Evolutionary conservation across 2,888 invertebrate genomes (phyloP).

Genomic region (Cryptus viduatorius): DNA sequence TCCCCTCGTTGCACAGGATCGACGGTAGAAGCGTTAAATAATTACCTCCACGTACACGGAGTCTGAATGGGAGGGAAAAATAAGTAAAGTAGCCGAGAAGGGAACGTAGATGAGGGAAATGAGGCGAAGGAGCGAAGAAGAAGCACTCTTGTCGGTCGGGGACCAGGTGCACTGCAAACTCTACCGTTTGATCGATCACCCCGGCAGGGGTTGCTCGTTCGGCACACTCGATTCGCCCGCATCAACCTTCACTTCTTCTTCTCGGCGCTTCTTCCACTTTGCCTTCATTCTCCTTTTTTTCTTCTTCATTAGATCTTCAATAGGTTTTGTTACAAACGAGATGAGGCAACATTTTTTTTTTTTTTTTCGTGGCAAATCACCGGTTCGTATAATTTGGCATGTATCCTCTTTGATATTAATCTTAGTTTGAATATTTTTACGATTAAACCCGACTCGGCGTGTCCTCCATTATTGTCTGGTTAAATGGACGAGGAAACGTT

Average conservation of each 20-base stretch:
- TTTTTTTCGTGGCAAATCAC: background rate
- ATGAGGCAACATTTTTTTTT: slow-evolving; percentile 19
- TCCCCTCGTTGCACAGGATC: background rate
- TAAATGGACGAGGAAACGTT: slow-evolving; percentile 18
- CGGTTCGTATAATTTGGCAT: background rate
- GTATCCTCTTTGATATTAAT: background rate
- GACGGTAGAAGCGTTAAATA: slow-evolving; percentile 24
- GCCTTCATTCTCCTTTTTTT: slow-evolving; percentile 19
- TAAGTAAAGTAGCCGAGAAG: slow-evolving; percentile 26
- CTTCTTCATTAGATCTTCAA: slow-evolving; percentile 22
- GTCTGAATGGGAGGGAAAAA: slow-evolving; percentile 3
- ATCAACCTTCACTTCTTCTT: slow-evolving; percentile 37
- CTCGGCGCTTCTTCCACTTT: slow-evolving; percentile 16
- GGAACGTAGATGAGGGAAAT: slow-evolving; percentile 19
- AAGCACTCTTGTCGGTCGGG: slow-evolving; percentile 45
- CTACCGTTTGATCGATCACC: slow-evolving; percentile 58
- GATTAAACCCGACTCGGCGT: background rate
- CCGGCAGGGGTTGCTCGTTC: slow-evolving; percentile 35
- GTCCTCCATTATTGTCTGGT: background rate
- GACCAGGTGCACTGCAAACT: slow-evolving; percentile 54
- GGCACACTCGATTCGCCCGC: slow-evolving; percentile 48
- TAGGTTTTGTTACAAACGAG: slow-evolving; percentile 7
- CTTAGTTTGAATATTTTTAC: background rate
- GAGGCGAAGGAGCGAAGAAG: slow-evolving; percentile 33
- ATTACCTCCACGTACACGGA: slow-evolving; percentile 8